A percentile compares a stretch with the other conserved stretches of the same genome.
Evolutionary conservation across 2,797 vertebrate species (phyloP).

Genomic region (Huso huso): DNA sequence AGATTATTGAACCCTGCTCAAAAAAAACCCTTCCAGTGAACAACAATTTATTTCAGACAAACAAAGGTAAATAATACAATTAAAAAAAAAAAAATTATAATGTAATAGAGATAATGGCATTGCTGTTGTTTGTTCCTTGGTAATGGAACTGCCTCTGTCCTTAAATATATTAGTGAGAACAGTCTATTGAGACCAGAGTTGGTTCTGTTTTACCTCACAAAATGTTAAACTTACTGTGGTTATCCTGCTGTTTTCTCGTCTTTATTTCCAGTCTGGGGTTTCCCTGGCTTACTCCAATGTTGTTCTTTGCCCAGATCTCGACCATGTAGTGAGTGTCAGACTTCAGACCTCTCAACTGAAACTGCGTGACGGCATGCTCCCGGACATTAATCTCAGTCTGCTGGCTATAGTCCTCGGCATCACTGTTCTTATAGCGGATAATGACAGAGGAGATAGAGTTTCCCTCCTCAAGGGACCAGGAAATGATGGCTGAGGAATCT

Average conservation of each 20-base stretch:
- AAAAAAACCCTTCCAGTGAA: too few species aligned
- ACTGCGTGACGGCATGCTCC: slow-evolving; percentile 48
- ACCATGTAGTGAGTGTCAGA: slow-evolving; percentile 64
- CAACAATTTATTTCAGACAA: too few species aligned
- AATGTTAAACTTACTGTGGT: slow-evolving; percentile 17
- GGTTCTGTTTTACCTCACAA: not conserved
- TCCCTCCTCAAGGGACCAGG: slow-evolving; percentile 66
- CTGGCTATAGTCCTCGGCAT: slow-evolving; percentile 62
- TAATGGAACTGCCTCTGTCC: not conserved
- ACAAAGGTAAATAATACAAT: not conserved
- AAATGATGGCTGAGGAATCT: slow-evolving; percentile 66
- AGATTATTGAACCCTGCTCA: too few species aligned
- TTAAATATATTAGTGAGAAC: not conserved
- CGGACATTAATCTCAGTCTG: slow-evolving; percentile 66
- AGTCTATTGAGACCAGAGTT: not conserved
- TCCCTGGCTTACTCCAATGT: slow-evolving; percentile 60
- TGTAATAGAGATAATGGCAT: too few species aligned
- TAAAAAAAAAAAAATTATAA: not conserved
- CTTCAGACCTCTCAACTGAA: slow-evolving; percentile 69
- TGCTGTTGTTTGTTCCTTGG: not conserved
- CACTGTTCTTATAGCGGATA: slow-evolving; percentile 68
- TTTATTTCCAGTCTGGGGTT: slow-evolving; percentile 48
- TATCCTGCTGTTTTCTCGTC: slow-evolving; percentile 39
- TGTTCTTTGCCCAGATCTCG: slow-evolving; percentile 71
- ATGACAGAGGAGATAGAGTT: slow-evolving; percentile 69